phyloP scores from a whole-genome alignment of 1,140 invertebrate species.

The Anagrus nilaparvatae region DNA sequence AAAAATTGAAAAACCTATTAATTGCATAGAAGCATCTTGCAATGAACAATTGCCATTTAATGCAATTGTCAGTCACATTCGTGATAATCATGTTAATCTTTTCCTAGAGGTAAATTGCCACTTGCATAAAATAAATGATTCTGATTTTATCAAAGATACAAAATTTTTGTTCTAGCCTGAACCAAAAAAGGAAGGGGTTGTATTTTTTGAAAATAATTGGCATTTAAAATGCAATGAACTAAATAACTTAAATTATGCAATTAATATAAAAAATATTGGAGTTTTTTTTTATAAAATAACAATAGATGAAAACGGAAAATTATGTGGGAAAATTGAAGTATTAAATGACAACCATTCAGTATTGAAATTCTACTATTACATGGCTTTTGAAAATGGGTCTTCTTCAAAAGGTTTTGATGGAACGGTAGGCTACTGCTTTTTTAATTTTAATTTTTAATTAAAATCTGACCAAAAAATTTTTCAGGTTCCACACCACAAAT shows the following conservation, averaged over 20 bases:
- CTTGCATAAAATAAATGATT: not conserved
- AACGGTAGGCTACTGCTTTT: not conserved
- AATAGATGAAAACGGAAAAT: not conserved
- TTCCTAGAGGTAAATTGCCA: too few species aligned
- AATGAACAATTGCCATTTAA: not conserved
- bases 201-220: not conserved
- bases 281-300: not conserved
- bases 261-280: not conserved
- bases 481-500: too few species aligned
- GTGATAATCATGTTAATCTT: not conserved
- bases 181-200: not conserved
- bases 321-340: not conserved
- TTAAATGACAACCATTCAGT: not conserved
- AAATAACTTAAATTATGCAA: not conserved
- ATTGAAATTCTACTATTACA: not conserved
- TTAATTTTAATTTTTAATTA: not conserved
- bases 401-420: not conserved
- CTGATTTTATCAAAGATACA: too few species aligned
- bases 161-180: too few species aligned
- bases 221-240: not conserved
- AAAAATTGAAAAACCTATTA: not conserved
- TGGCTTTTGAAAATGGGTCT: not conserved
- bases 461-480: too few species aligned
- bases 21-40: not conserved
- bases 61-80: too few species aligned